Evolutionary conservation across 2,113 vertebrate species (phyloP).

Genomic region (Odobenus rosmarus): DNA sequence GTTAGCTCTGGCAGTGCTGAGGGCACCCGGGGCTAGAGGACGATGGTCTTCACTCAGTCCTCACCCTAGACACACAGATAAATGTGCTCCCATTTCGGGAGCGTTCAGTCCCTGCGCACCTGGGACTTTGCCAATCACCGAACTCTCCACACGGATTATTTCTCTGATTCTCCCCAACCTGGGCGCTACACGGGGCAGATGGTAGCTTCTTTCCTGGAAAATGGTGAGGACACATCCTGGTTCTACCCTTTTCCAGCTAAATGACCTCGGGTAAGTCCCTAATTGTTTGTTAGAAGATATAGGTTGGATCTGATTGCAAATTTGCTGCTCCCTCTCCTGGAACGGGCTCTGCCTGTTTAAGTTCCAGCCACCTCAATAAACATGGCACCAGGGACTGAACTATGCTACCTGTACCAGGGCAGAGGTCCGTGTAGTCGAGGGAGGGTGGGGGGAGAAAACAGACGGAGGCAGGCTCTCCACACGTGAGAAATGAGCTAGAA

Average conservation of each 20-base stretch:
- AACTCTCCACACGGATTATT: accelerated
- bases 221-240: neutral
- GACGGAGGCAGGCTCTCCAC: accelerated
- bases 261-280: accelerated
- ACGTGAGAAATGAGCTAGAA: no score
- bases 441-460: no score
- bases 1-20: accelerated
- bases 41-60: accelerated
- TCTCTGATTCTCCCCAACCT: accelerated
- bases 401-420: accelerated
- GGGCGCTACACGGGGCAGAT: accelerated
- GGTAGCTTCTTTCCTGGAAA: no score
- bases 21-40: neutral
- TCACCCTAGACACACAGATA: neutral
- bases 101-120: no score
- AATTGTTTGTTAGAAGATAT: accelerated
- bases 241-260: neutral
- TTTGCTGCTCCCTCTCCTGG: accelerated
- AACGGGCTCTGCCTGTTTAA: neutral
- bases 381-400: neutral
- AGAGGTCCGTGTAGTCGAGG: accelerated
- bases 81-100: accelerated
- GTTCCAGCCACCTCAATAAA: neutral
- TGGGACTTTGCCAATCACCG: accelerated
- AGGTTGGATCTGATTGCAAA: accelerated